These are phyloP conservation scores for Cydia fagiglandana DNA, from an alignment of 1,140 invertebrate species.

Conservation along the genomic window DNA sequence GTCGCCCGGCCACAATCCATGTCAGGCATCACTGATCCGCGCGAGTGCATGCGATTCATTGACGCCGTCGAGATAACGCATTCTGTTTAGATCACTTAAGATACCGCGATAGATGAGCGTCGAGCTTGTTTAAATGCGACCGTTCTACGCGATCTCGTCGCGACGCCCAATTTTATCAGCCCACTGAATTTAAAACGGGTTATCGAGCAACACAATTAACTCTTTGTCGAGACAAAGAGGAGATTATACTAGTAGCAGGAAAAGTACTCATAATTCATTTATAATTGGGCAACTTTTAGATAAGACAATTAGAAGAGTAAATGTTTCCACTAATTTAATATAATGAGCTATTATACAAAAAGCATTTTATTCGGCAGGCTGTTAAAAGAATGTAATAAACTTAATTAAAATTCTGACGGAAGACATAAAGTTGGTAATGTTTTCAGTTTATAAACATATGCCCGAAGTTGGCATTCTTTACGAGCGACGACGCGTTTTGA, in stretches of 20 bases:
- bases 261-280: conserved; percentile 10
- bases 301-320: conserved; percentile 22
- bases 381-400: conserved; percentile 9
- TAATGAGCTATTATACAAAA: conserved; percentile 28
- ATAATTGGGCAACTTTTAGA: conserved; percentile 23
- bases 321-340: conserved; percentile 18
- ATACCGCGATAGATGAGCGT: conserved; percentile 52
- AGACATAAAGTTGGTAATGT: conserved; percentile 41
- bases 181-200: conserved; percentile 25
- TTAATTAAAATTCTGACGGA: conserved; percentile 42
- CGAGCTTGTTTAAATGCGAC: conserved; percentile 23
- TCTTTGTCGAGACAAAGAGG: conserved; percentile 19
- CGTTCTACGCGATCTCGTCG: conserved; percentile 44
- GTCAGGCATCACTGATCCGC: conserved; percentile 48
- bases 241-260: conserved; percentile 19
- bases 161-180: conserved; percentile 11
- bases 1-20: conserved; percentile 39
- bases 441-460: conserved; percentile 43
- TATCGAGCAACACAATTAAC: conserved; percentile 26
- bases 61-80: conserved; percentile 62
- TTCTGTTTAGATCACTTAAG: conserved; percentile 54
- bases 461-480: conserved; percentile 56
- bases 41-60: conserved; percentile 60
- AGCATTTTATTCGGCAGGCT: neutral
- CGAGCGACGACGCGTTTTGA: conserved; percentile 36